phyloP scores from a whole-genome alignment of 2,113 vertebrate genomes.

The Tachuris rubrigastra region DNA sequence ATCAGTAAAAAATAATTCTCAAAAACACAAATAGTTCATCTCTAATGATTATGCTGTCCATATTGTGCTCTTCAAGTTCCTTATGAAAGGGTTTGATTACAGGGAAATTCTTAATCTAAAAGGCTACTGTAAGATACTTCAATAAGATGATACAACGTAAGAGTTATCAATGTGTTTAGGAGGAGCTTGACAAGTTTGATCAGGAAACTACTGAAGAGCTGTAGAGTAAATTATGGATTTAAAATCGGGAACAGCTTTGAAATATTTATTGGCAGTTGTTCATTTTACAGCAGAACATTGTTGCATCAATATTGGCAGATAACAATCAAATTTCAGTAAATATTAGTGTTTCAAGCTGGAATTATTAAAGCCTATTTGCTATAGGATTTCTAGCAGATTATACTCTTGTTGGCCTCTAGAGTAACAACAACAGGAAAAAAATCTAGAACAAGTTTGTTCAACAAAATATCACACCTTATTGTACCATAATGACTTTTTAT shows the following conservation, averaged over 20 bases:
- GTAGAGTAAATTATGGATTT: not conserved
- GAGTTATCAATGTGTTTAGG: not conserved
- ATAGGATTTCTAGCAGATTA: not conserved
- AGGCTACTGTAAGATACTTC: not conserved
- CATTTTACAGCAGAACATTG: not conserved
- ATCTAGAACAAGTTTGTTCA: not conserved
- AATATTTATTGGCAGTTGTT: not conserved
- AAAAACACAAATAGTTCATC: not conserved
- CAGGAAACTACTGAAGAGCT: not conserved
- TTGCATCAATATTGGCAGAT: not conserved
- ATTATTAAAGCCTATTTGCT: not conserved
- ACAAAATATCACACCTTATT: not conserved
- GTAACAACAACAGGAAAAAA: not conserved
- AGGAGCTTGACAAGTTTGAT: not conserved
- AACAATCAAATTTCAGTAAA: not conserved
- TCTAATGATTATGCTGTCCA: not conserved
- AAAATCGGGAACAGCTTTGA: constrained; percentile 15
- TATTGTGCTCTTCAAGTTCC: not conserved
- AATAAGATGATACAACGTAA: not conserved
- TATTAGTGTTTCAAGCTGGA: not conserved
- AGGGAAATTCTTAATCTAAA: not conserved
- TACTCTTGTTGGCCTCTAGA: not conserved
- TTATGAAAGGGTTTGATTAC: not conserved
- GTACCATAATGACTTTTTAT: not conserved
- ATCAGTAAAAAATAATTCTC: not conserved